These are phyloP conservation scores for Tachysurus vachellii DNA, from an alignment of 2,113 vertebrate genomes.

Conservation along the genomic window DNA sequence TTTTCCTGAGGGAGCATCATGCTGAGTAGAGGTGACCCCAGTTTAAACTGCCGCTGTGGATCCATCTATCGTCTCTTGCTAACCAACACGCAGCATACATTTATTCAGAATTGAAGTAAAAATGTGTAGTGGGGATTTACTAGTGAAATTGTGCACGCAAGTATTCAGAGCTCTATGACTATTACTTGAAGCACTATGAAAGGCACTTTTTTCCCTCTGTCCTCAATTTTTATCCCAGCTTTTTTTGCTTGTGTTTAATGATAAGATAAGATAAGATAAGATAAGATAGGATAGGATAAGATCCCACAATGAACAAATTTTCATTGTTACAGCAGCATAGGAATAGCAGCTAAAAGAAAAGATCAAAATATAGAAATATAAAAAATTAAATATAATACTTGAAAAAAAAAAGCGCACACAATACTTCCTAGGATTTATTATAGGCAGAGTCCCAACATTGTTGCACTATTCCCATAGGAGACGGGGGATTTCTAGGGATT, in stretches of 20 bases:
- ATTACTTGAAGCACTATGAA: background rate
- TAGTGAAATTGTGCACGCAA: background rate
- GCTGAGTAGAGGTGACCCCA: conserved; percentile 21
- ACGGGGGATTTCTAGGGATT: too few relatives aligned
- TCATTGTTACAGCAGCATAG: too few relatives aligned
- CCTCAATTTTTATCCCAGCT: background rate
- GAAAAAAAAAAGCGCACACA: too few relatives aligned
- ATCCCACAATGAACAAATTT: too few relatives aligned
- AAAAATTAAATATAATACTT: too few relatives aligned
- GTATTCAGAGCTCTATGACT: background rate
- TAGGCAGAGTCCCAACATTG: too few relatives aligned
- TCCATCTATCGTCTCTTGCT: background rate
- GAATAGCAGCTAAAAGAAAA: too few relatives aligned
- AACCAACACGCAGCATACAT: background rate
- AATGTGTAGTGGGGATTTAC: background rate
- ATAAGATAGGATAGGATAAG: too few relatives aligned
- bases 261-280: too few relatives aligned
- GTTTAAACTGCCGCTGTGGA: conserved; percentile 8
- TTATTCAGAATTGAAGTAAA: background rate
- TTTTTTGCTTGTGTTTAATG: background rate
- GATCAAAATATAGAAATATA: too few relatives aligned
- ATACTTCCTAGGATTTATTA: too few relatives aligned
- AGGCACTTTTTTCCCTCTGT: background rate
- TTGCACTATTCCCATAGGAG: too few relatives aligned
- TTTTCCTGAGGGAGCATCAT: conserved; percentile 10